Evolutionary conservation across 1,140 invertebrate species (phyloP), one percentile per base, ranked within the genome.

Genomic region (Nebria ingens): DNA sequence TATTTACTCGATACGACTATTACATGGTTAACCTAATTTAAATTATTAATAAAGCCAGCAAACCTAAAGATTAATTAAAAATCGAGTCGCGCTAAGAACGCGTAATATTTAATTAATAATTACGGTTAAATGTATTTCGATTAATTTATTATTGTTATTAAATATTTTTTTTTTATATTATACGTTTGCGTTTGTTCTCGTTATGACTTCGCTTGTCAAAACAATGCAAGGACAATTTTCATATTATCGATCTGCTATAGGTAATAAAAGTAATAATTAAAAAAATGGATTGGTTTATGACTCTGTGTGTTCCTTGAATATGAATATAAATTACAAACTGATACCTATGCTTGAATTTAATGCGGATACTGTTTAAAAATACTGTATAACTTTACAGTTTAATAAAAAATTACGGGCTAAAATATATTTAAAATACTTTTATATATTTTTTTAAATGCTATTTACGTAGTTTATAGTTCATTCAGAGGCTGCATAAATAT

Each of bases 391-490:
- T n/a, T n/a, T n/a, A n/a, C n/a, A n/a, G n/a, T n/a, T 34, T 34
- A 34, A 34, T 34, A 34, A 34, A n/a, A 34, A 34, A 34, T n/a
- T n/a, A n/a, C n/a, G n/a, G n/a, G n/a, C n/a, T n/a, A 34, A 34
- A 34, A 34, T 34, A 34, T 34, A 34, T 34, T 34, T 34, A 34
- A 34, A 34, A 34, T n/a, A n/a, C n/a, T n/a, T n/a, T n/a, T n/a
- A n/a, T n/a, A n/a, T n/a, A n/a, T n/a, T n/a, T n/a, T n/a, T n/a
- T n/a, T n/a, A n/a, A n/a, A n/a, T n/a, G n/a, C n/a, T n/a, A n/a
- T n/a, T n/a, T n/a, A n/a, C n/a, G 25, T 34, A n/a, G 25, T 34
- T 34, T 34, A 34, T 34, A 34, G 6, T 34, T 6, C 25, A 34
- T 34, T n/a, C n/a, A n/a, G n/a, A n/a, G n/a, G n/a, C n/a, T n/a